Evolutionary conservation across 2,113 vertebrate genomes (phyloP), one percentile per base, ranked within the genome.

Genomic region (Gadus chalcogrammus): DNA sequence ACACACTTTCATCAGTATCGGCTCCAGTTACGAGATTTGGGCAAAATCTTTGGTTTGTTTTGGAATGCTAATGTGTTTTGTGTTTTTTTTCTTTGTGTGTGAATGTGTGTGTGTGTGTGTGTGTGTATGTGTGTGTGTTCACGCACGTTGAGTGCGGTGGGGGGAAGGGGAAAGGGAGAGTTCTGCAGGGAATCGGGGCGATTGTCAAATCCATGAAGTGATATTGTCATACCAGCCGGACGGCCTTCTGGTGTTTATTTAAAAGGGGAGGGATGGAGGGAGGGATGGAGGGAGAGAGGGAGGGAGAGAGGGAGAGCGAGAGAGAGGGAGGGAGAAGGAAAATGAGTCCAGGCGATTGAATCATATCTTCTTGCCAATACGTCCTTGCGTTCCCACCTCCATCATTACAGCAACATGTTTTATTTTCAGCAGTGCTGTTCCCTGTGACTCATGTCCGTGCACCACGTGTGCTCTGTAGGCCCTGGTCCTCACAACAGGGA

Each of bases 211-310:
- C 82, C 78, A 87, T 86, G 87, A 91, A 89, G 88, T 88, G 91
- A 92, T 92, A 91, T 92, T 92, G 90, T 93, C 89, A 89, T 91
- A 92, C 85, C 92, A 93, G 91, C 91, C 91, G 91, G 92, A 92
- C 87, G 87, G 88, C 89, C 90, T 90, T 93, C 91, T 93, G 92
- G 91, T 93, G 91, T 92, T 93, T 93, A 89, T 92, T 89, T 89
- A 88, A 88, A 88, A 91, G 88, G 87, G 88, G 84, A 84, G 65
- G 82, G 83, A 81, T 17, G 16, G 55, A 58, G 55, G 80, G 42
- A 48, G 42, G 12, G 42, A 88, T 87, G 88, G 90, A 87, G 87
- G 86, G 85, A 83, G 65, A 80, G 42, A 48, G 42, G 11, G 42
- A 88, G 88, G 88, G 90, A 87, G 87, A 87, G 85, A 83, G 65